A percentile compares a stretch with the other conserved stretches of the same genome.
These are phyloP conservation scores for Netelia melanura DNA, from an alignment of 2,888 invertebrate species.

Conservation along the genomic window DNA sequence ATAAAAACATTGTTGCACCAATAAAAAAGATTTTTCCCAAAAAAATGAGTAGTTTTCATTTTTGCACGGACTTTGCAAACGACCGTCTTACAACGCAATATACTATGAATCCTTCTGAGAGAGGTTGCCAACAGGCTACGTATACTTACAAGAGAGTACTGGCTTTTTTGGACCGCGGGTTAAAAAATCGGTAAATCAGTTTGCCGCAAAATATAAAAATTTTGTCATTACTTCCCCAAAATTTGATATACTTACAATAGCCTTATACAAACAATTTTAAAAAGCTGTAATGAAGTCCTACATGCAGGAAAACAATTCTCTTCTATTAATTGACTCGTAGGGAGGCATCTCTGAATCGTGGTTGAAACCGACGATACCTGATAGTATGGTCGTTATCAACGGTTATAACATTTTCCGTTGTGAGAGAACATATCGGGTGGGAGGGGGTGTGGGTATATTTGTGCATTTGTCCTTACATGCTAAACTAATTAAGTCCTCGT, in stretches of 20 bases:
- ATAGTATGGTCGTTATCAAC: too few relatives aligned
- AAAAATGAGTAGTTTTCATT: too few relatives aligned
- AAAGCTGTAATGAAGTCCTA: constrained; percentile 56
- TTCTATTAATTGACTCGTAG: constrained; percentile 68
- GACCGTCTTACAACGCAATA: background rate
- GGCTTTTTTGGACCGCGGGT: constrained; percentile 6
- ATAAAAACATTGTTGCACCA: too few relatives aligned
- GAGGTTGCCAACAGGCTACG: background rate
- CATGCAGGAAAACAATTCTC: constrained; percentile 62
- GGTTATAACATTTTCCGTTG: too few relatives aligned
- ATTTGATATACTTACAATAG: constrained; percentile 68
- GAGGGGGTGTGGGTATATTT: too few relatives aligned
- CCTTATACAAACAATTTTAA: constrained; percentile 57
- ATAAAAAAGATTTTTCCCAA: too few relatives aligned
- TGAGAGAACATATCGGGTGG: too few relatives aligned
- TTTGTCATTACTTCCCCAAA: constrained; percentile 62
- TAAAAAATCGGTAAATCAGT: background rate
- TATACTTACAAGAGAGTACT: constrained; percentile 1
- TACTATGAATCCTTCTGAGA: background rate
- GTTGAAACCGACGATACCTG: too few relatives aligned
- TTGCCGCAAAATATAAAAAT: background rate
- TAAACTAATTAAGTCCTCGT: too few relatives aligned
- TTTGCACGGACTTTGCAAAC: too few relatives aligned
- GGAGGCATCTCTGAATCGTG: constrained; percentile 24
- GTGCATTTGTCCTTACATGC: too few relatives aligned